A percentile compares a stretch with the other conserved stretches of the same genome.
phyloP scores from a whole-genome alignment of 2,888 invertebrate genomes.

The Taenaris catops region DNA sequence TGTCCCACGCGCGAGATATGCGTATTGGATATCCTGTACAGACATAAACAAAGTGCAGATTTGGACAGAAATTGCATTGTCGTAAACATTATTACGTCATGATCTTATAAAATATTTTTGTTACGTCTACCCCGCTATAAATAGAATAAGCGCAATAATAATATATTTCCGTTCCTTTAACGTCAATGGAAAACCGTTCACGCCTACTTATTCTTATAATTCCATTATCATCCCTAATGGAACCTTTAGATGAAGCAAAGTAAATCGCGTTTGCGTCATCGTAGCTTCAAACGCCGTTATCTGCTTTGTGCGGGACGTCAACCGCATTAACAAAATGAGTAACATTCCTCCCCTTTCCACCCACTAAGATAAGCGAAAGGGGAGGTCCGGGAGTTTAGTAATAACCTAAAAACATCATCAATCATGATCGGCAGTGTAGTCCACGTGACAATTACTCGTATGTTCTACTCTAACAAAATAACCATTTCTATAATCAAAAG shows the following conservation, averaged over 20 bases:
- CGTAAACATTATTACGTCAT: too few species aligned
- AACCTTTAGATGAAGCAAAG: constrained; percentile 28
- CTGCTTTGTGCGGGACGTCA: constrained; percentile 45
- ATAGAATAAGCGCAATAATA: constrained; percentile 6
- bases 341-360: constrained; percentile 35
- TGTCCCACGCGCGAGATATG: too few species aligned
- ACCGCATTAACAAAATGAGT: constrained; percentile 53
- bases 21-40: too few species aligned
- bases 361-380: constrained; percentile 30
- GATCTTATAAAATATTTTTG: too few species aligned
- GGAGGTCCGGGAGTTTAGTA: constrained; percentile 31
- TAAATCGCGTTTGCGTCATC: constrained; percentile 31
- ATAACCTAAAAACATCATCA: constrained; percentile 59
- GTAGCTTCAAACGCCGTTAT: constrained; percentile 42
- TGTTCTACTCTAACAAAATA: too few species aligned
- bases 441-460: too few species aligned
- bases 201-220: constrained; percentile 26
- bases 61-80: too few species aligned
- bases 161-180: constrained; percentile 18
- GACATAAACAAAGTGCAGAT: too few species aligned
- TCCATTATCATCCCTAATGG: constrained; percentile 28
- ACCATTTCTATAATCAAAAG: too few species aligned
- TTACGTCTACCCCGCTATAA: too few species aligned
- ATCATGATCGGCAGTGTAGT: constrained; percentile 64
- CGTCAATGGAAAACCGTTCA: constrained; percentile 19